Base-by-base conservation (phyloP, 2,113 vertebrate species). In the Ondatra zibethicus region DNA sequence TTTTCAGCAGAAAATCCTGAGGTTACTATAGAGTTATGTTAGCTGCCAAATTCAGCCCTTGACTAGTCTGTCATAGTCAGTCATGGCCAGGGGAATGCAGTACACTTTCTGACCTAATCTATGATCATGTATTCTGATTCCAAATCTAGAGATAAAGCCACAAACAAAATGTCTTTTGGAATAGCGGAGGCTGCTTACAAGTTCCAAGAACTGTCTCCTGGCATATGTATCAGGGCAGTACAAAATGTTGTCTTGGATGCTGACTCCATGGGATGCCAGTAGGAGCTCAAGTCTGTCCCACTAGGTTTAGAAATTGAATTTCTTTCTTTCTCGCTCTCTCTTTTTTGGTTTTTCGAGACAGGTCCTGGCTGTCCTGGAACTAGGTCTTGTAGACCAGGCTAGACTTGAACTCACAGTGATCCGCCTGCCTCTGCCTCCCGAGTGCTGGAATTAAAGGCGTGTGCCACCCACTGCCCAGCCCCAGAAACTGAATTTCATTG, bases 71-170 rank as follows among this genome's bases (percentile, higher is more conserved):
- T 72, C 76, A 61, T 88, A 85, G 0, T 87, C 89, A 96, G 3
- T 72, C 76, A 52, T 88, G 58, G 52, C 89, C 65, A 88, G 17
- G 27, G 36, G 55, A 92, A 85, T 55, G 58, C 50, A 68, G 1
- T 68, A 39, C 12, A 72, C 63, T 88, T 94, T 94, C 89, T 82
- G 65, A 65, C 65, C 81, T 85, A 75, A 63, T 63, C 92, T 95
- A 80, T 90, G 80, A 73, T 90, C 52, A 25, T 66, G 58, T 90
- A 29, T 63, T 95, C 39, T 92, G 50, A 66, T 86, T 96, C n/a
- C 80, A 75, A 95, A 70, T 76, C 76, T 88, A 16, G 70, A 94
- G 89, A 42, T 70, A 80, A 97, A 94, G 50, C 78, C 50, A 88
- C 86, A 95, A 90, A 66, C 52, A 87, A 75, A 86, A 75, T 88